Percentiles rank a stretch among this genome's conserved stretches.
Conservation (phyloP, 2,888 invertebrate genomes). For the Lasioglossum calceatum region DNA sequence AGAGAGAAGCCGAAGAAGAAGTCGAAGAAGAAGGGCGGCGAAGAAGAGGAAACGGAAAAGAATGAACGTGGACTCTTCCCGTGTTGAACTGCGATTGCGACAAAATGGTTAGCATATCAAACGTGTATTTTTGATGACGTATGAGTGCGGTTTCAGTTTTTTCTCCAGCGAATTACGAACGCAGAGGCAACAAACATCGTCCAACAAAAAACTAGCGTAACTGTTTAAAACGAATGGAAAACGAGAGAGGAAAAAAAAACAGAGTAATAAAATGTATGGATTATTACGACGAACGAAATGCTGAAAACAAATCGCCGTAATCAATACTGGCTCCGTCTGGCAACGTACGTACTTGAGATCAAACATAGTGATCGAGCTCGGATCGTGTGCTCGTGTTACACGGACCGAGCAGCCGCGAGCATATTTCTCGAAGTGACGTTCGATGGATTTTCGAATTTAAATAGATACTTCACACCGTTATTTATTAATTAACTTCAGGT, state of each 20-base stretch:
- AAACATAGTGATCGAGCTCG: not conserved
- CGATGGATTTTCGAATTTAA: conserved; percentile 15
- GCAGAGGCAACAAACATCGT: conserved; percentile 53
- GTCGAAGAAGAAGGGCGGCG: not conserved
- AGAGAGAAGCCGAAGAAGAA: not conserved
- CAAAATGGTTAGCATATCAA: conserved; percentile 58
- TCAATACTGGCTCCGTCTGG: conserved; percentile 11
- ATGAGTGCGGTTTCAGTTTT: conserved; percentile 45
- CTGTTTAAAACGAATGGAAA: conserved; percentile 10
- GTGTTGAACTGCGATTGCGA: conserved; percentile 29
- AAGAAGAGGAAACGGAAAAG: not conserved
- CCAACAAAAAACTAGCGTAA: conserved; percentile 50
- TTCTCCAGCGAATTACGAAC: conserved; percentile 33
- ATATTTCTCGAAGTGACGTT: conserved; percentile 5
- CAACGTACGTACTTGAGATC: conserved; percentile 1
- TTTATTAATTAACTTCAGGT: conserved; percentile 11
- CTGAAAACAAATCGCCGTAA: not conserved
- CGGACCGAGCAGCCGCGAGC: not conserved
- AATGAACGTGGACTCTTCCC: conserved; percentile 15
- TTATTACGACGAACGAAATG: not conserved
- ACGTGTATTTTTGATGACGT: conserved; percentile 67
- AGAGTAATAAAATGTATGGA: not conserved
- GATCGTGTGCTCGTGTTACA: not conserved
- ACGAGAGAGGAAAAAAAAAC: not conserved
- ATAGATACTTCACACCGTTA: conserved; percentile 4